Evolutionary conservation across 2,888 invertebrate species (phyloP).

Genomic region (Elaeidobius kamerunicus): DNA sequence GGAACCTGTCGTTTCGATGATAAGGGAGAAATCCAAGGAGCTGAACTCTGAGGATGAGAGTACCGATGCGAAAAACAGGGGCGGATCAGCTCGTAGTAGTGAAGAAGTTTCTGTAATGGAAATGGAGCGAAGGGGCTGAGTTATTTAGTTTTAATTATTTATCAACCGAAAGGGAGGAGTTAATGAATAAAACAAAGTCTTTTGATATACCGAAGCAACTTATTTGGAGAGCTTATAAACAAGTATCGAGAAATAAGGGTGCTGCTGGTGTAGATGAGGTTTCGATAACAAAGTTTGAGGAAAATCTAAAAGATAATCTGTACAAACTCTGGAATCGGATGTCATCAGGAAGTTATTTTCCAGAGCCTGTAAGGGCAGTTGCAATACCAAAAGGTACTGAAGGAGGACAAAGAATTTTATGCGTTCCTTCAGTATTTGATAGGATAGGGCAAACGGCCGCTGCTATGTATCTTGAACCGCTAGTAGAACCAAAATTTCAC

Average conservation of each 20-base stretch:
- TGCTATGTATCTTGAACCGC: too few species aligned
- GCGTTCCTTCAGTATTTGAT: too few species aligned
- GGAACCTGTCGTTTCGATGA: conserved; percentile 4
- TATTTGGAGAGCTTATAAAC: conserved; percentile 4
- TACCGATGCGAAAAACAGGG: conserved; percentile 3
- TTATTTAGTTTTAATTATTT: conserved; percentile 1
- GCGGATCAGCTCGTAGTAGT: conserved; percentile 4
- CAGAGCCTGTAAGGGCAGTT: neutral
- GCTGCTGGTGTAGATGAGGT: too few species aligned
- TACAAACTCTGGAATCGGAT: too few species aligned
- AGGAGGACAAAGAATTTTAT: conserved; percentile 3
- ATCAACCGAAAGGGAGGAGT: conserved; percentile 1
- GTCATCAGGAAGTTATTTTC: too few species aligned
- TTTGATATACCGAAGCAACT: conserved; percentile 1
- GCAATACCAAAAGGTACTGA: conserved; percentile 1
- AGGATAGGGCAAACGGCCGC: too few species aligned
- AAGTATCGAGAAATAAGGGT: too few species aligned
- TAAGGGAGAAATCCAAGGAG: conserved; percentile 4
- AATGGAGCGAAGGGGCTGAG: conserved; percentile 2
- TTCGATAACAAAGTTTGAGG: too few species aligned
- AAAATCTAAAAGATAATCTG: too few species aligned
- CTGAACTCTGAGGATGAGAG: conserved; percentile 1
- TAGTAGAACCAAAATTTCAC: too few species aligned
- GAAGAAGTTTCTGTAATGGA: conserved; percentile 3
- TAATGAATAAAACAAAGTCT: neutral